Conservation (phyloP, 1,140 invertebrate species). For the Aphidius ervi region DNA sequence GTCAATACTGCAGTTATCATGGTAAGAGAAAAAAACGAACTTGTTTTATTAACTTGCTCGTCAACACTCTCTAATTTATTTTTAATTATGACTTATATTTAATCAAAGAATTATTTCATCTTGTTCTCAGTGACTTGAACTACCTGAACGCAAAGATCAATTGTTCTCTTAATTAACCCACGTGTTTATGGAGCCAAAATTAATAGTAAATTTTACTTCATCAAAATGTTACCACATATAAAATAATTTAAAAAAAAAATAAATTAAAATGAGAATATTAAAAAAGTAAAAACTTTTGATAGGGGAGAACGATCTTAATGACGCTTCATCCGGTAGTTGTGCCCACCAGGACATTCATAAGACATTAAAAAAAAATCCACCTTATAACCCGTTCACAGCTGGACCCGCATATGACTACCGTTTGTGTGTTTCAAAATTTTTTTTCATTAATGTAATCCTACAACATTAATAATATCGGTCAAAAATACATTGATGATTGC, state of each 20-base stretch:
- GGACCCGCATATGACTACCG: slow-evolving; percentile 37
- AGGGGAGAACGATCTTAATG: slow-evolving; percentile 32
- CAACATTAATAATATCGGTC: slow-evolving; percentile 10
- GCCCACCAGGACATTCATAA: slow-evolving; percentile 32
- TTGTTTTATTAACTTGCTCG: too few species aligned
- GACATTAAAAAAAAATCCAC: slow-evolving; percentile 31
- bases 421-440: not conserved
- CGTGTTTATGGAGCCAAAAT: too few species aligned
- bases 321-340: slow-evolving; percentile 43
- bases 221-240: not conserved
- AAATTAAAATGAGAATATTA: not conserved
- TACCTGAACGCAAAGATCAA: too few species aligned
- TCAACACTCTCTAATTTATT: too few species aligned
- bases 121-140: too few species aligned
- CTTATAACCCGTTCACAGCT: slow-evolving; percentile 39
- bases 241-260: not conserved
- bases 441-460: slow-evolving; percentile 1
- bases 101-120: too few species aligned
- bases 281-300: slow-evolving; percentile 14
- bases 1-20: too few species aligned
- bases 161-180: too few species aligned
- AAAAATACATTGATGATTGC: too few species aligned
- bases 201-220: not conserved
- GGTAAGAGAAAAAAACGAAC: too few species aligned
- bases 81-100: too few species aligned